Base-by-base conservation (phyloP, 2,888 invertebrate species). In the Idaea dimidiata region DNA sequence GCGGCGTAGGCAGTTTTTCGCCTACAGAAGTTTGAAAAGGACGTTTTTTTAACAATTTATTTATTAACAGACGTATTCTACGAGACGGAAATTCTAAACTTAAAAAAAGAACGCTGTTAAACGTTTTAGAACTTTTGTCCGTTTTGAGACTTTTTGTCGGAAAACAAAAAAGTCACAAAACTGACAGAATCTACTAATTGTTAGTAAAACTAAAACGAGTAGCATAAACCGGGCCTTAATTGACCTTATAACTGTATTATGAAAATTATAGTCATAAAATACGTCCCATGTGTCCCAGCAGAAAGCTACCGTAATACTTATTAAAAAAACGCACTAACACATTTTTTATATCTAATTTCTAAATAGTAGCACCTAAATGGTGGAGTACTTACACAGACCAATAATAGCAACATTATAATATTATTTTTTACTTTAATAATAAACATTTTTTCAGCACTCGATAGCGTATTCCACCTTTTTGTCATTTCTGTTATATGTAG, bases 321-420 rank as follows among this genome's bases (percentile, higher is more conserved):
- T 70, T n/a, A 70, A 71, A 66, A 71, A 66, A 72, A 69, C 65
- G 71, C 69, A 63, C 69, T 59, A 65, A 68, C 69, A 72, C 71
- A 62, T 64, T 69, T 76, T 62, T 66, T 60, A 68, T 75, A 80
- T 73, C 81, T 84, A 86, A 72, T 72, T 75, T 83, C 86, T 88
- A 88, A 82, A 76, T 84, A 84, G 80, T 89, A 90, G 90, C 90
- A 90, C 90, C 90, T 87, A 83, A 86, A 68, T 85, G 89, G 88
- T 89, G 88, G 81, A 71, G 60, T 66, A 68, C 70, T 73, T 66
- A 77, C 71, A 73, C 77, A 78, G 72, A 76, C 72, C 73, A 74
- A 75, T 18, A 56, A 78, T 79, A 80, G 81, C 82, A 82, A 82
- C 81, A 79, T 73, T 72, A 79, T 75, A 79, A 56, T 56, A 17